Evolutionary conservation across 2,797 vertebrate genomes (phyloP), one percentile per base, ranked within the genome.

Genomic region (Sylvilagus floridanus): DNA sequence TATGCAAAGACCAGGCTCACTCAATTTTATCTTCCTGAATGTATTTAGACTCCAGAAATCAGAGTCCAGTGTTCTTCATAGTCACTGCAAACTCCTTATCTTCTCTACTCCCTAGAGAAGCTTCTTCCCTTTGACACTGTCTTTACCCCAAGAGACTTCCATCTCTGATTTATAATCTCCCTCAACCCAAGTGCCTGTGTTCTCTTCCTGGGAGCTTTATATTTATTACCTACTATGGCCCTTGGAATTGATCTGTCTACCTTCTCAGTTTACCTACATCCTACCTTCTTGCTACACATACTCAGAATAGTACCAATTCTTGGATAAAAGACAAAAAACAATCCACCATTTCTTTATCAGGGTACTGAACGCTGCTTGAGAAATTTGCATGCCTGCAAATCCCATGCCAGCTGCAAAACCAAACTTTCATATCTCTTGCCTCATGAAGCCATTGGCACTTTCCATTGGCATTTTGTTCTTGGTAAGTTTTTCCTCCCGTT

Each of bases 71-170:
- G 66, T 19, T 5, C 28, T 13, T 42, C 16, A 92, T 8, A 54
- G 37, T 82, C 52, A 54, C 57, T 84, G 78, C 42, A 77, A 78
- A 7, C 37, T 77, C 21, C 63, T 76, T 35, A 66, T 24, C 30
- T 90, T 78, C 76, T 50, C 76, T 50, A 22, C 13, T 88, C 93
- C 81, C 86, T 71, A 93, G 87, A 79, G 19, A 8, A 81, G 90
- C 71, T 84, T 57, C 42, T 83, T 91, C 54, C 26, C 30, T 50
- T 22, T 84, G 72, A 66, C 37, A 5, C 35, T 4, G 0, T 7
- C 30, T 71, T 87, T 60, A 95, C 14, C n/a, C 50, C 22, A 17
- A 42, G 7, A 75, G 35, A 60, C 21, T 2, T 22, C 8, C 72
- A 42, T 73, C 65, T 13, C 90, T 60, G 32, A 13, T 28, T 32